A percentile compares a stretch with the other conserved stretches of the same genome.
phyloP scores from a whole-genome alignment of 2,113 vertebrate genomes.

The Dissostichus mawsoni region DNA sequence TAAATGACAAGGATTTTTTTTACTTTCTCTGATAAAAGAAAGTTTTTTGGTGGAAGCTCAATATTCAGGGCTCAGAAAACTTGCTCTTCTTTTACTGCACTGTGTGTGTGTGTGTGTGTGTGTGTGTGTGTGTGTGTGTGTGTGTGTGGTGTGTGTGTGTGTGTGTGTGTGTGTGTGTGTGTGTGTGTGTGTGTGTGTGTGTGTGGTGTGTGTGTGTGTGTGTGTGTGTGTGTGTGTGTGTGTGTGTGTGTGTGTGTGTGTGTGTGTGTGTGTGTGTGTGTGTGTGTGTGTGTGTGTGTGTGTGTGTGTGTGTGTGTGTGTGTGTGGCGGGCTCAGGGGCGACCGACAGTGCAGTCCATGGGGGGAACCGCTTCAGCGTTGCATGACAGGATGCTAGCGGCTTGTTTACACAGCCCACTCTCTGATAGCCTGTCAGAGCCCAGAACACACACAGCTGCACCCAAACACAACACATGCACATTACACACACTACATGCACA shows the following conservation, averaged over 20 bases:
- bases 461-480: slow-evolving; percentile 16
- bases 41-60: neutral
- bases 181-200: neutral
- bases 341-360: slow-evolving; percentile 9
- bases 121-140: neutral
- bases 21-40: neutral
- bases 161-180: neutral
- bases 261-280: neutral
- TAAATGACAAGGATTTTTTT: slow-evolving; percentile 8
- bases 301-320: neutral
- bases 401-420: slow-evolving; percentile 52
- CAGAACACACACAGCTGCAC: slow-evolving; percentile 33
- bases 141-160: neutral
- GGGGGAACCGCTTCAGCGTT: slow-evolving; percentile 33
- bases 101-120: neutral
- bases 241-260: neutral
- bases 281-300: neutral
- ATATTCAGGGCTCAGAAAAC: neutral
- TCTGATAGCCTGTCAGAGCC: slow-evolving; percentile 50
- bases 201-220: neutral
- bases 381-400: slow-evolving; percentile 61
- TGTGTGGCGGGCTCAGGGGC: neutral
- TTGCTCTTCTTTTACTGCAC: slow-evolving; percentile 1
- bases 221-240: no score
- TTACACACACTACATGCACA: slow-evolving; percentile 7